phyloP scores from a whole-genome alignment of 2,113 vertebrate genomes.

The Plecotus auritus region DNA sequence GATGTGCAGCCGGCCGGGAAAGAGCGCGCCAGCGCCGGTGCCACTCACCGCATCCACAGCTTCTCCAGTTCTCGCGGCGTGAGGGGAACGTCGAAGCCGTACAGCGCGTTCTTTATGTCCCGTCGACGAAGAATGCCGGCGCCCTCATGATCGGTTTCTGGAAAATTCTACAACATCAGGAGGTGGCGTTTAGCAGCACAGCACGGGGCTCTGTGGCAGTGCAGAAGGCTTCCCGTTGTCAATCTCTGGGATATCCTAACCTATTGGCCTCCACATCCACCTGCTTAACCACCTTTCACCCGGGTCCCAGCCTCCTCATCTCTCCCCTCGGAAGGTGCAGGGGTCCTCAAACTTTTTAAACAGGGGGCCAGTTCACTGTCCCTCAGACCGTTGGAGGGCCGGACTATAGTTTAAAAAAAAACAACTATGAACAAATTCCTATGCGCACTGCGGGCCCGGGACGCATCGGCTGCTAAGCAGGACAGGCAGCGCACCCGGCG shows the following conservation, averaged over 20 bases:
- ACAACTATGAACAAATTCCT: too few species aligned
- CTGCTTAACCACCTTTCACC: neutral
- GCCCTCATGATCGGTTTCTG: constrained; percentile 74
- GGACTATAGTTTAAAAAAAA: too few species aligned
- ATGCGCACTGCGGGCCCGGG: too few species aligned
- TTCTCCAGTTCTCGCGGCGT: constrained; percentile 81
- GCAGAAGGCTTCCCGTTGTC: rapidly evolving
- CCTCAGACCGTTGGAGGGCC: too few species aligned
- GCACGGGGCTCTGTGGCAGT: rapidly evolving
- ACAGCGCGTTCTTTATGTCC: constrained; percentile 77
- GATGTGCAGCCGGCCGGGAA: too few species aligned
- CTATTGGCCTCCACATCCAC: neutral
- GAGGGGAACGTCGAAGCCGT: constrained; percentile 79
- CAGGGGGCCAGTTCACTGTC: too few species aligned
- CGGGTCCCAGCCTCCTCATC: neutral
- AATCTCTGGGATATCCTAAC: neutral
- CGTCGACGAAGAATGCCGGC: constrained; percentile 75
- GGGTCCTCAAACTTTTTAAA: too few species aligned
- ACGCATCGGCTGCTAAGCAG: too few species aligned
- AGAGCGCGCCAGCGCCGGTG: too few species aligned
- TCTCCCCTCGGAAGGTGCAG: neutral
- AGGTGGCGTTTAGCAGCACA: neutral
- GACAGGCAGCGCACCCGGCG: too few species aligned
- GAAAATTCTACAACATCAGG: constrained; percentile 75
- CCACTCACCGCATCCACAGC: constrained; percentile 82